Evolutionary conservation across 2,113 vertebrate species (phyloP), one percentile per base, ranked within the genome.

Genomic region (Callocephalon fimbriatum): DNA sequence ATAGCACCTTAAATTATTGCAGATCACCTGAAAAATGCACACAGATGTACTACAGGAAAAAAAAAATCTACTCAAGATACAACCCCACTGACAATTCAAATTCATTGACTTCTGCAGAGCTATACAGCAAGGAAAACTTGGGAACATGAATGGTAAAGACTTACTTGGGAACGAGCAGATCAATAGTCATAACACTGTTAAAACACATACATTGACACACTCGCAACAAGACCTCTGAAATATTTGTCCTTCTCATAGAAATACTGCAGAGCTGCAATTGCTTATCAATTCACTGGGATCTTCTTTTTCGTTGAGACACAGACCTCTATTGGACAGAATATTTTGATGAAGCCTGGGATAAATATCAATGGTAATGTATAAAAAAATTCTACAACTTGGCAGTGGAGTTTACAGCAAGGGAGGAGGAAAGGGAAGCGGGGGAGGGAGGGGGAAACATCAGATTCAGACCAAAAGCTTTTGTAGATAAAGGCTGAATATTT

Each of bases 101-200:
- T 51, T 81, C 76, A 89, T 47, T 94, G 91, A 81, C 93, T 84
- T 66, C 42, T 75, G 67, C 26, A 37, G 38, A 76, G 61, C 68
- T 82, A 65, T 17, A 65, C 40, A 85, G 74, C 87, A 93, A 68
- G 45, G 53, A 88, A 70, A 90, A 70, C 54, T 93, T 85, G 21
- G 62, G 48, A 67, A 66, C 65, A 11, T 16, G 53, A 82, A 68
- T 11, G 29, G 53, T 71, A 91, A 95, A 91, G 84, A 90, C 81
- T 85, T 91, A 59, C 44, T 95, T 94, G 74, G 87, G 87, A 96
- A 79, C 91, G 85, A 65, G 91, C 62, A 86, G 87, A 96, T 96
- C 95, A 91, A 96, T 93, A 96, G 73, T 62, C 81, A 79, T 95
- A 96, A 87, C 77, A 48, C 32, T 68, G 63, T 58, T 96, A 78